phyloP scores from a whole-genome alignment of 2,113 vertebrate species.

The Gallinago undulata region DNA sequence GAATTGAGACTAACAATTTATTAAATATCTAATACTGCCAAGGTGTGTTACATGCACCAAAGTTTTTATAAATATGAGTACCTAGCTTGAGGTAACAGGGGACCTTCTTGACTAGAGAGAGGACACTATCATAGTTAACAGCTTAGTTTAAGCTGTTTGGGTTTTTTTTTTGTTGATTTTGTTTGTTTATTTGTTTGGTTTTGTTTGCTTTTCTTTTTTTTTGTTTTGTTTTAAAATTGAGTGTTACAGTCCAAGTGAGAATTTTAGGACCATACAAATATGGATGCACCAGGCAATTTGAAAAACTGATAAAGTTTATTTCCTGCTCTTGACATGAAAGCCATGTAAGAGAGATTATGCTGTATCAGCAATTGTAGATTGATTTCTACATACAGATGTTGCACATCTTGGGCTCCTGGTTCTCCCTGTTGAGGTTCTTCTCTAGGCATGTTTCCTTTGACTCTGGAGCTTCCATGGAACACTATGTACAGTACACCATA shows the following conservation, averaged over 20 bases:
- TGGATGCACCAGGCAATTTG: background rate
- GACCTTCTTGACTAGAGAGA: background rate
- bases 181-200: too few relatives aligned
- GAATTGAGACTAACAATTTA: background rate
- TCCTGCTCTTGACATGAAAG: background rate
- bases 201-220: background rate
- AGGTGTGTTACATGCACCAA: background rate
- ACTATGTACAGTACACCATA: accelerated
- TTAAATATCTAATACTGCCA: background rate
- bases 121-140: background rate
- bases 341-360: background rate
- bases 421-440: background rate
- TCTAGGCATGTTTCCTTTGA: background rate
- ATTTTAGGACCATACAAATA: background rate
- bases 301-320: background rate
- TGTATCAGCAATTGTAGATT: background rate
- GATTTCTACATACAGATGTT: background rate
- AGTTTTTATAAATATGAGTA: background rate
- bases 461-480: background rate
- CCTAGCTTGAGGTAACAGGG: background rate
- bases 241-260: background rate
- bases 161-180: background rate
- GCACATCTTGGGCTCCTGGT: background rate
- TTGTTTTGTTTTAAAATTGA: background rate
- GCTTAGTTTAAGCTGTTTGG: background rate